Evolutionary conservation across 2,113 vertebrate genomes (phyloP).

Genomic region (Oostethus manadensis): DNA sequence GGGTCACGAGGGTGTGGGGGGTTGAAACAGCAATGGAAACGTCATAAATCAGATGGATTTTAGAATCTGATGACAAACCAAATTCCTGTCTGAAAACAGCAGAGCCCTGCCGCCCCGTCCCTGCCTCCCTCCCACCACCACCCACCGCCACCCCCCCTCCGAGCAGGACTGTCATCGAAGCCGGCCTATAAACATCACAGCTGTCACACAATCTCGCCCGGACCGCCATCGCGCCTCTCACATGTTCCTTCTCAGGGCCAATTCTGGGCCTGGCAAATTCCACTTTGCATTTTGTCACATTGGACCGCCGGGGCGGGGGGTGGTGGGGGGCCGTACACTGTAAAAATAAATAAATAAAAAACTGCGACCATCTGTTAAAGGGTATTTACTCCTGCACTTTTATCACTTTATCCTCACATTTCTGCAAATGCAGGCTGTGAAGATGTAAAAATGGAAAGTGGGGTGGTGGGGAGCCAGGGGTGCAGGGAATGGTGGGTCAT

Average conservation of each 20-base stretch:
- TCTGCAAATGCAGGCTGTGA: conserved; percentile 61
- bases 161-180: conserved; percentile 78
- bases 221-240: conserved; percentile 76
- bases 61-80: conserved; percentile 86
- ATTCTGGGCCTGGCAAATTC: conserved; percentile 79
- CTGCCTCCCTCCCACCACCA: conserved; percentile 33
- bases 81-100: conserved; percentile 81
- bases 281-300: conserved; percentile 85
- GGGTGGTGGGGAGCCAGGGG: neutral
- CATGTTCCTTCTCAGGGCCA: conserved; percentile 72
- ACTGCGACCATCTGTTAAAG: conserved; percentile 73
- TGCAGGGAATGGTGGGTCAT: conserved; percentile 12
- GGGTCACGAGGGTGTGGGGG: conserved; percentile 36
- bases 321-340: neutral
- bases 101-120: conserved; percentile 33
- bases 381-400: conserved; percentile 71
- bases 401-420: conserved; percentile 70
- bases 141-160: conserved; percentile 52
- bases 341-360: neutral
- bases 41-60: conserved; percentile 84
- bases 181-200: conserved; percentile 86
- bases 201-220: conserved; percentile 78
- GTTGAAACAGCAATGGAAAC: conserved; percentile 69
- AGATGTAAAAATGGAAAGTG: conserved; percentile 55
- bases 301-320: conserved; percentile 37